phyloP scores from a whole-genome alignment of 2,797 vertebrate genomes.

The Rallus crepitans region DNA sequence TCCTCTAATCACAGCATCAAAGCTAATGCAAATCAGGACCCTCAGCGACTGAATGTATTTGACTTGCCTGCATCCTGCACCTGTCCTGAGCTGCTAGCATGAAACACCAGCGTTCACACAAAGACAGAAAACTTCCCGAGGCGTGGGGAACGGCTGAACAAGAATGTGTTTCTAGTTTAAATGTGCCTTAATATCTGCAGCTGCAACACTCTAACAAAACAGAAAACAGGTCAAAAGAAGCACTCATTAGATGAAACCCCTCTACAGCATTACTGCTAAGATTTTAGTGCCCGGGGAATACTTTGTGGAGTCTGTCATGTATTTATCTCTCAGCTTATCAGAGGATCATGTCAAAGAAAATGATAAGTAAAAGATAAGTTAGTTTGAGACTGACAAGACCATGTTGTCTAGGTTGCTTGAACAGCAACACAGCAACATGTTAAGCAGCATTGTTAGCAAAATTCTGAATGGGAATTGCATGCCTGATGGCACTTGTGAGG shows the following conservation, averaged over 20 bases:
- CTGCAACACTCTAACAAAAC: background rate
- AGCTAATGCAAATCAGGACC: background rate
- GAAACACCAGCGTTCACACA: background rate
- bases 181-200: background rate
- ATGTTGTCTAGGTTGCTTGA: background rate
- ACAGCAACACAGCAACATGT: background rate
- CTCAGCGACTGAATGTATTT: background rate
- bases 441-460: constrained; percentile 38
- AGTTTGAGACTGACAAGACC: background rate
- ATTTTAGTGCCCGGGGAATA: background rate
- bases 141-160: background rate
- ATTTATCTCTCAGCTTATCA: constrained; percentile 30
- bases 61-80: background rate
- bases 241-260: background rate
- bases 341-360: constrained; percentile 30
- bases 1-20: background rate
- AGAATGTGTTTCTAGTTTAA: background rate
- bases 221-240: constrained; percentile 14
- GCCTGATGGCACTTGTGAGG: constrained; percentile 38
- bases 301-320: background rate
- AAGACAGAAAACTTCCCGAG: background rate
- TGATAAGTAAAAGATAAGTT: background rate
- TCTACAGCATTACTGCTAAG: background rate
- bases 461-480: background rate
- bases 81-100: background rate